Conservation (phyloP, 2,888 invertebrate genomes). For the Onthophagus sagittarius region DNA sequence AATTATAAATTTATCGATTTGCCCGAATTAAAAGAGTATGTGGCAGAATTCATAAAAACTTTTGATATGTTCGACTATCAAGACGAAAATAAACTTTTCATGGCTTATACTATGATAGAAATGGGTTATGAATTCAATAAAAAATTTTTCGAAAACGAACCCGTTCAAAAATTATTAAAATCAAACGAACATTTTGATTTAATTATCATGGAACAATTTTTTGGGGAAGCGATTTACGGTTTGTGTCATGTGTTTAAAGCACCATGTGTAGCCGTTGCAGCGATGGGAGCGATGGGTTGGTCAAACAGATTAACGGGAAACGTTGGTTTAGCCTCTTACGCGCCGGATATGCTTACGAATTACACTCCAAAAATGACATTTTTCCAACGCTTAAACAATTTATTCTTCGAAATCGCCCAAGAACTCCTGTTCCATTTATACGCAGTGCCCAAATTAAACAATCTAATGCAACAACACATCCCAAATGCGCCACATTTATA, state of each 20-base stretch:
- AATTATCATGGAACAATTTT: constrained; percentile 40
- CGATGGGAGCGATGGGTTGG: constrained; percentile 45
- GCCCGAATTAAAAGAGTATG: constrained; percentile 24
- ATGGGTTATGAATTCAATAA: too few relatives aligned
- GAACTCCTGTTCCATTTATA: constrained; percentile 34
- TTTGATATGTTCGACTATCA: neutral
- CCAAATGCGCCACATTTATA: constrained; percentile 34
- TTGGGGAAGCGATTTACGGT: neutral
- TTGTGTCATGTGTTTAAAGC: constrained; percentile 37
- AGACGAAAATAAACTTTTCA: too few relatives aligned
- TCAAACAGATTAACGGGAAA: constrained; percentile 50
- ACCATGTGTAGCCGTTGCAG: constrained; percentile 44
- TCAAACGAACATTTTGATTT: constrained; percentile 43
- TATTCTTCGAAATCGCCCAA: constrained; percentile 35
- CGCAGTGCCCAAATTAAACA: constrained; percentile 33
- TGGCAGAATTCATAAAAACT: constrained; percentile 19
- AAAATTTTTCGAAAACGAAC: neutral
- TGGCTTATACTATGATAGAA: too few relatives aligned
- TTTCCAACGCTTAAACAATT: constrained; percentile 52
- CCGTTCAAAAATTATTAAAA: constrained; percentile 34
- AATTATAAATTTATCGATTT: constrained; percentile 46
- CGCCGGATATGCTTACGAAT: constrained; percentile 48
- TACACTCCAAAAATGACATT: constrained; percentile 51
- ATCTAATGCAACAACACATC: constrained; percentile 34
- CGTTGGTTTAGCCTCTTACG: constrained; percentile 49